These are phyloP conservation scores for Chironex yamaguchii DNA, from an alignment of 30 jellyfish, hydroid and myxozoan species.

Conservation along the genomic window DNA sequence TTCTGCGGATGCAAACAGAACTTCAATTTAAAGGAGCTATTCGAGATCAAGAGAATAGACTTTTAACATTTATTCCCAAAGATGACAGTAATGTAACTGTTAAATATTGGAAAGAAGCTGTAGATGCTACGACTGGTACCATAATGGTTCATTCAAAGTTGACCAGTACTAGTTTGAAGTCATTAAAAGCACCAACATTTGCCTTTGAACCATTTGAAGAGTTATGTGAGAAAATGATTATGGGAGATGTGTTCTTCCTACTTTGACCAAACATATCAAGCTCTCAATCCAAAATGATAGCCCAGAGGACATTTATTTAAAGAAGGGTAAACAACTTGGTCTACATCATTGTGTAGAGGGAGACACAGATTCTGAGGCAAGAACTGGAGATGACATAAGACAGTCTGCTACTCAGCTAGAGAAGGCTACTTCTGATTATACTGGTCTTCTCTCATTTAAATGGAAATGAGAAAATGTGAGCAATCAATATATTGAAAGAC, in stretches of 20 bases:
- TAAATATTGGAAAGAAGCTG: neutral
- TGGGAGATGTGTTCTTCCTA: slow-evolving; percentile 7
- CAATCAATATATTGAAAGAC: neutral
- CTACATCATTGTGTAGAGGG: neutral
- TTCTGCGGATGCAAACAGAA: neutral
- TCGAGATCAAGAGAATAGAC: neutral
- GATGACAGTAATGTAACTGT: neutral
- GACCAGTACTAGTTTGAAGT: neutral
- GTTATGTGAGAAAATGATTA: neutral
- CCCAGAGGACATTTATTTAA: neutral
- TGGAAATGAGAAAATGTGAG: neutral
- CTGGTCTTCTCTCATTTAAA: neutral
- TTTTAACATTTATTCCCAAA: neutral
- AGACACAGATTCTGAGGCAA: too few species aligned
- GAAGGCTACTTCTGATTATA: too few species aligned
- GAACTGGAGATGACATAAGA: too few species aligned
- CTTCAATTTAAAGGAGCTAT: neutral
- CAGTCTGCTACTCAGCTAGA: neutral
- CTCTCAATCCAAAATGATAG: too few species aligned
- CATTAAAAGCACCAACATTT: neutral
- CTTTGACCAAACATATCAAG: too few species aligned
- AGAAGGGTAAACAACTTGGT: slow-evolving; percentile 6
- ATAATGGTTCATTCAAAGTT: slow-evolving; percentile 18
- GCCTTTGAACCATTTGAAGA: slow-evolving; percentile 4
- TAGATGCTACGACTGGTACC: neutral